These are phyloP conservation scores for Thymelicus sylvestris DNA, from an alignment of 2,888 invertebrate genomes.

Conservation along the genomic window DNA sequence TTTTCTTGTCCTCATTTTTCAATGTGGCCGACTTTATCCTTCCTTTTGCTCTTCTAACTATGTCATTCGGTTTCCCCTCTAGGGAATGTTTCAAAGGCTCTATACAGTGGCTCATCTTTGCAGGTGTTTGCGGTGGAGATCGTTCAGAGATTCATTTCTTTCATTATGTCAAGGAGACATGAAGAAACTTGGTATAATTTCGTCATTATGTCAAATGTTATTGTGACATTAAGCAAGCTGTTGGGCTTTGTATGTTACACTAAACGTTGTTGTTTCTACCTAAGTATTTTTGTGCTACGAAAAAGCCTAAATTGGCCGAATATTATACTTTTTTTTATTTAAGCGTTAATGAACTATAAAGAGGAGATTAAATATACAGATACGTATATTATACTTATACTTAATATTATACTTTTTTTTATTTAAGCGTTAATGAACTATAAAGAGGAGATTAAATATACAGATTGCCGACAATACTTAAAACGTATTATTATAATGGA, in stretches of 20 bases:
- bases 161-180: neutral
- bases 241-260: too few species aligned
- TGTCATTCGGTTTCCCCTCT: neutral
- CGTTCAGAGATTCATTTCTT: neutral
- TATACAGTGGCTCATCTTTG: neutral
- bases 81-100: constrained; percentile 3
- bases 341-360: too few species aligned
- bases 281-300: too few species aligned
- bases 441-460: neutral
- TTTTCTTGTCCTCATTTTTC: neutral
- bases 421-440: too few species aligned
- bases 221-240: too few species aligned
- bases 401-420: too few species aligned
- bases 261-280: too few species aligned
- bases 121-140: neutral
- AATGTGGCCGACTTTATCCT: neutral
- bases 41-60: neutral
- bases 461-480: neutral
- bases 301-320: too few species aligned
- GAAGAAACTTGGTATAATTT: neutral
- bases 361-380: neutral
- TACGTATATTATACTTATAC: too few species aligned
- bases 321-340: too few species aligned
- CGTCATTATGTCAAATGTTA: too few species aligned
- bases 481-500: neutral